Base-by-base conservation (phyloP, 2,113 vertebrate species). In the Tachysurus fulvidraco region DNA sequence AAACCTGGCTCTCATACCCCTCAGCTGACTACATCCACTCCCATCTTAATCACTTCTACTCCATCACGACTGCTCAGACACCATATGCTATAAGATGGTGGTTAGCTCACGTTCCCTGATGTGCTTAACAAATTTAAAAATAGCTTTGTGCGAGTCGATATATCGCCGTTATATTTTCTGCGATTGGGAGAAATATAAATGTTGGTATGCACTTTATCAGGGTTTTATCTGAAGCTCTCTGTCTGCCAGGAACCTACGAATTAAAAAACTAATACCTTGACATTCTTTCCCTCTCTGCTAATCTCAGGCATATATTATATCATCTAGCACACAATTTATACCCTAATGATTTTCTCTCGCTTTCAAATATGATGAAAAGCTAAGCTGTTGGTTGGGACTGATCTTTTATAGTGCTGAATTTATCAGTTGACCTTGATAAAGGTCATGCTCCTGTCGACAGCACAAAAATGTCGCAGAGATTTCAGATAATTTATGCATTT, bases 1-100 rank as follows among this genome's bases (percentile, higher is more conserved):
- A 90, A 93, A 91, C 84, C 55, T 62, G 73, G 46, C 23, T 71
- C 11, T 83, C 87, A 83, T 21, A 73, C 88, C 83, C 60, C 78
- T 46, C 17, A 82, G 73, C 80, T 77, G 36, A 69, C 60, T 55
- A 83, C 81, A 89, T 85, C 28, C 17, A 74, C 30, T 11, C 77
- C 77, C 77, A 59, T 36, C 41, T 52, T 55, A 81, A 83, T 64
- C 25, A 85, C 77, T 83, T 41, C 90, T 54, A 89, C 88, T 93
- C 65, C 88, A 91, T 84, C 82, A 13, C 23, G 4, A 12, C 17
- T n/a, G 73, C 12, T 7, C 85, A 55, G 78, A 83, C 46, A 7
- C 5, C 46, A 50, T 7, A 28, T 3, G 21, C 17, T 6, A n/a
- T 1, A 23, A 21, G 4, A 10, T 23, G 10, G 23, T 5, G 5